Base-by-base conservation (phyloP, 2,888 invertebrate species). In the Microctonus hyperodae region DNA sequence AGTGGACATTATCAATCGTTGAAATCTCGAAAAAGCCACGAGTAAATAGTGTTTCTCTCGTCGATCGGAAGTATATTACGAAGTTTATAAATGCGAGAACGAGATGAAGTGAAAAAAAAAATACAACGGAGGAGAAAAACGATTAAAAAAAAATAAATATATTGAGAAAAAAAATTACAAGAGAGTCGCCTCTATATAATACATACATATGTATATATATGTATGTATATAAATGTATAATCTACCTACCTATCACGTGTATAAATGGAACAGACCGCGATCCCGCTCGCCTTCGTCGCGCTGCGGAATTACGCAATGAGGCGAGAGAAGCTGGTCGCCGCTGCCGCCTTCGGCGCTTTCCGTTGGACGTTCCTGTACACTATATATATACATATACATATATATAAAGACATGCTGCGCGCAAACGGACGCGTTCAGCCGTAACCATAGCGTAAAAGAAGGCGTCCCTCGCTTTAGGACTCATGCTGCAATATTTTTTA, bases 251-350 rank as follows among this genome's bases (percentile, higher is more conserved):
- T 70, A 71, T 73, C 73, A 68, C 67, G 71, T 73, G 71, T 73
- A 78, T 78, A 81, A 81, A 81, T 79, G 76, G 78, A 78, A 75
- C 79, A 77, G 77, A 79, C 79, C 70, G 75, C 76, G 78, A 81
- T 82, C 81, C 74, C 75, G 82, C 79, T 81, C 77, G 79, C 80
- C 82, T 82, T 82, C 82, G 79, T 80, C 77, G 76, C 74, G 73
- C 74, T 60, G 76, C 76, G 75, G 73, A 78, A 79, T 83, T 82
- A 79, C 81, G 82, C 80, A 83, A 83, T 78, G 77, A 78, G 77
- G 78, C 63, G 44, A 44, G 16, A 44, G 75, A 81, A 82, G 82
- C 79, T 77, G 81, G 79, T 81, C 77, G 44, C 16, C 44, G 44
- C 44, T 44, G 44, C 44, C 72, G 75, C 76, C 78, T 79, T 71